Base-by-base conservation (phyloP, 2,888 invertebrate species). In the Penaeus monodon region DNA sequence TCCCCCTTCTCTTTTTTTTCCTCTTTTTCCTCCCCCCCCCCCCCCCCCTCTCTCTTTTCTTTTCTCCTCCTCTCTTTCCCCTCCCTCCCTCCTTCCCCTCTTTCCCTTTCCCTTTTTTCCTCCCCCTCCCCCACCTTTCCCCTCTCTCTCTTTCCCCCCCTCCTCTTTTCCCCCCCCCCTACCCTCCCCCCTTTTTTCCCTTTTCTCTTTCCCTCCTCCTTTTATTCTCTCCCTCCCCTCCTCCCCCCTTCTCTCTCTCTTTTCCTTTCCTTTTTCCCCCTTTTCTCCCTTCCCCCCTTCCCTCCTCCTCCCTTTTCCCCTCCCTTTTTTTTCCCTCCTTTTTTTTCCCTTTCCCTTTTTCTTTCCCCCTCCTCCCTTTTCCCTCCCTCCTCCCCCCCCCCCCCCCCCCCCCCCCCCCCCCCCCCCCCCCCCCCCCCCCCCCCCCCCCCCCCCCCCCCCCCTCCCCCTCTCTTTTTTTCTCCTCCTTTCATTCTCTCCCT, bases 21-120 rank as follows among this genome's bases (percentile, higher is more conserved):
- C 27, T 73, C 73, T n/a, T 27, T 73, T 33, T n/a, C 73, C n/a
- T 27, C 33, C 73, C n/a, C 73, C 33, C 73, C n/a, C 73, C n/a
- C 73, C n/a, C 73, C n/a, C 24, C n/a, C 73, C n/a, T 20, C 33
- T 27, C n/a, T 33, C n/a, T 27, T 73, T 27, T n/a, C 27, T n/a
- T 24, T 70, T 24, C 20, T 24, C 20, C 22, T 70, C 70, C 33
- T 10, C 6, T 33, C 33, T 24, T 70, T 24, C 20, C 70, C 20
- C 22, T 20, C 70, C 20, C 70, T 70, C 22, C 20, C 70, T 70
- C 70, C 20, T 24, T 70, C 7, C 20, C 70, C 20, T 24, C 20
- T 24, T 20, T 24, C 17, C 29, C 29, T 33, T 44, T 44, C 76
- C 76, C 27, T 38, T 44, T 44, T 76, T 44, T 44, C 49, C 44